These are phyloP conservation scores for Salmo trutta DNA, from an alignment of 2,797 vertebrate genomes.

Conservation along the genomic window DNA sequence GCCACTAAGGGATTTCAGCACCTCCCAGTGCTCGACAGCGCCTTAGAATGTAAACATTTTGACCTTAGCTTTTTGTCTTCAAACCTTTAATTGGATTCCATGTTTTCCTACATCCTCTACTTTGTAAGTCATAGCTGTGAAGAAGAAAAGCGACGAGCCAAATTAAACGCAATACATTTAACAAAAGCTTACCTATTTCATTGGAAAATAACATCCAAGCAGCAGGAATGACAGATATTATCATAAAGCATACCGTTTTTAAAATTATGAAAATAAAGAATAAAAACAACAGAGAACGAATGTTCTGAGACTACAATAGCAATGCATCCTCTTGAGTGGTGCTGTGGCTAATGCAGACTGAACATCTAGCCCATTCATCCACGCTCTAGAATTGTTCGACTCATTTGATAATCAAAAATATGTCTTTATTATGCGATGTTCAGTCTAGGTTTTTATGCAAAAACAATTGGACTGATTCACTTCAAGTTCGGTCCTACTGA, in stretches of 20 bases:
- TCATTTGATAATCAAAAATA: not conserved
- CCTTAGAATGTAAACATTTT: constrained; percentile 76
- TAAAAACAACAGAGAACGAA: not conserved
- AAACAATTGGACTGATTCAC: not conserved
- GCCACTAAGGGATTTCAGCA: constrained; percentile 71
- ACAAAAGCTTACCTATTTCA: not conserved
- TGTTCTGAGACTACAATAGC: not conserved
- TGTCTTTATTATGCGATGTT: not conserved
- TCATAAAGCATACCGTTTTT: not conserved
- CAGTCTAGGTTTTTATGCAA: not conserved
- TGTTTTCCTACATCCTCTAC: constrained; percentile 46
- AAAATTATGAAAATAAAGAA: not conserved
- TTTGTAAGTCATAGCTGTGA: constrained; percentile 52
- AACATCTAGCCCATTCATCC: not conserved
- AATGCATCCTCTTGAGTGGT: not conserved
- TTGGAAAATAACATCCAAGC: not conserved
- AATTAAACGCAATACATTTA: constrained; percentile 9
- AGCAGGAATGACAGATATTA: no score
- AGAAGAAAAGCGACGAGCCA: constrained; percentile 45
- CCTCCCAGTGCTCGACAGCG: constrained; percentile 80
- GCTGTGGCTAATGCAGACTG: not conserved
- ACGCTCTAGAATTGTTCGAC: not conserved
- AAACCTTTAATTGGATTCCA: constrained; percentile 58
- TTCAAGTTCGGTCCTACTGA: not conserved
- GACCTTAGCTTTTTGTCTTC: constrained; percentile 73